Evolutionary conservation across 2,797 vertebrate species (phyloP), one percentile per base, ranked within the genome.

Genomic region (Malacoraja senta): DNA sequence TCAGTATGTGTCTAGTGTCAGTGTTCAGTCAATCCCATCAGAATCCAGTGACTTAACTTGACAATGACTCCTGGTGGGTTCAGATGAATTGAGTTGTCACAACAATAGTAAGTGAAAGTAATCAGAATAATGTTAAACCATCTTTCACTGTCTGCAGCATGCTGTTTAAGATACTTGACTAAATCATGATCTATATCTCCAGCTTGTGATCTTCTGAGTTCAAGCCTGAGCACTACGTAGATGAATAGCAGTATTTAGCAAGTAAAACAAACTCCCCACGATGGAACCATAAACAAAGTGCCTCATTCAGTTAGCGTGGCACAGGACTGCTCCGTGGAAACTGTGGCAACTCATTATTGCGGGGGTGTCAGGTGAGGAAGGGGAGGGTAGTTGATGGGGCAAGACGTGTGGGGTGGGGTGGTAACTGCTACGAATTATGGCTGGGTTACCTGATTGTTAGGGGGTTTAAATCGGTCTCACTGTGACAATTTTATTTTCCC

Each of bases 1-100:
- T 88, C 17, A 68, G 61, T 63, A 88, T 21, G n/a, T 32, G 63
- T 32, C 84, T 10, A 3, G 38, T 19, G n/a, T 65, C 84, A 68
- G n/a, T 32, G n/a, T 88, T 88, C 84, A 88, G 61, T 88, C 84
- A 65, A 65, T 68, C 17, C 10, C n/a, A 65, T 32, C 84, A 88
- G 63, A 68, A 88, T 88, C 61, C 63, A 32, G n/a, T 32, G n/a
- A 68, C n/a, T 65, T 88, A 68, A 88, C 63, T 88, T 88, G 84
- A 63, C 63, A 35, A 44, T 68, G 38, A 26, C 61, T 32, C 63
- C 61, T 35, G 61, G 17, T 35, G 63, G 7, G n/a, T 35, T 68
- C 84, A 68, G 63, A 88, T 65, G 68, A 88, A 88, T 88, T 88
- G 61, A 88, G 63, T 24, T 88, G 84, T 63, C 63, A 68, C 84